Base-by-base conservation (phyloP, 2,113 vertebrate genomes). In the Nesogale talazaci region DNA sequence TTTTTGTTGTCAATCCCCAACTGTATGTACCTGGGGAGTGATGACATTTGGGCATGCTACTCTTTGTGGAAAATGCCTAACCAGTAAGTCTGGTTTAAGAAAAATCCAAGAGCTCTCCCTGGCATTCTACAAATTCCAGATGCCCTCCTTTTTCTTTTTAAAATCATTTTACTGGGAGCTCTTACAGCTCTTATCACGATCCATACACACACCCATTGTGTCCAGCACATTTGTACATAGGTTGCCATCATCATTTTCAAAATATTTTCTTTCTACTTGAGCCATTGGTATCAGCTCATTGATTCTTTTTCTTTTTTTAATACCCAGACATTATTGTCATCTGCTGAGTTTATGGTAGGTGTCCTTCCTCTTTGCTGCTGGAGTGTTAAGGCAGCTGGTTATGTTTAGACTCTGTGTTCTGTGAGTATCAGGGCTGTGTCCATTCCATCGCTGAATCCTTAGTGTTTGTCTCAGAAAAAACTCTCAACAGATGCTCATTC, bases 401-500 rank as follows among this genome's bases (percentile, higher is more conserved):
- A 10, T 52, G 59, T 8, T 42, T 11, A 42, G 46, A 40, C 31
- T 29, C 8, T 19, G 61, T 27, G 42, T 34, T 52, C 36, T 36
- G 1, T 19, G n/a, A 40, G 29, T 29, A 1, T 9, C 31, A 29
- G 23, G 2, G 23, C 46, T 72, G 69, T 61, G 19, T 76, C 38
- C 38, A 40, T 63, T 65, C n/a, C n/a, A 23, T 27, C 52, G 75
- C 65, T 25, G 20, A 46, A 52, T 75, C 42, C 27, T 88, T n/a
- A 46, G 23, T 74, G 61, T 2, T 36, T 85, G 79, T n/a, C 67
- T 75, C 38, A 52, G n/a, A 81, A 61, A 70, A 83, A 70, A 12
- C 14, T 52, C 52, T 90, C 89, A 40, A 90, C 57, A 80, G 31
- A 76, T 90, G 63, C 36, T 75, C 65, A 16, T 67, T 89, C 31